phyloP scores from a whole-genome alignment of 2,797 vertebrate species.

The Erpetoichthys calabaricus region DNA sequence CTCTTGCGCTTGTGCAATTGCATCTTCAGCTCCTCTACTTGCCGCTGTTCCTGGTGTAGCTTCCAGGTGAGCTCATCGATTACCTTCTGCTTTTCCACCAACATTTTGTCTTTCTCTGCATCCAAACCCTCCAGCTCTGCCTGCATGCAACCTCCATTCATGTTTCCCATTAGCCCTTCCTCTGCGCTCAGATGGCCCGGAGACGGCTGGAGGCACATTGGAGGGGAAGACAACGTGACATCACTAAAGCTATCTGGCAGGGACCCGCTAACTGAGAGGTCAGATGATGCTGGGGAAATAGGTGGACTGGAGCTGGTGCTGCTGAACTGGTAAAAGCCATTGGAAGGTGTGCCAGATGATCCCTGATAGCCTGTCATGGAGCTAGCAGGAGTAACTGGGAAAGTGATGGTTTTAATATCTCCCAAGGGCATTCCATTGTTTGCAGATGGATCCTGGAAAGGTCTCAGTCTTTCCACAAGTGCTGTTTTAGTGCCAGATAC shows the following conservation, averaged over 20 bases:
- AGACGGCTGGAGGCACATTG: slow-evolving; percentile 68
- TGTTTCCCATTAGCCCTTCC: slow-evolving; percentile 55
- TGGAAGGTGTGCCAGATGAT: slow-evolving; percentile 61
- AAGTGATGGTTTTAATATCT: slow-evolving; percentile 80
- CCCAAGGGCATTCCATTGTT: slow-evolving; percentile 50
- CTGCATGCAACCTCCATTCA: slow-evolving; percentile 41
- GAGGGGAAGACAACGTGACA: slow-evolving; percentile 72
- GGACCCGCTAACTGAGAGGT: slow-evolving; percentile 77
- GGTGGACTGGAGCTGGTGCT: slow-evolving; percentile 88
- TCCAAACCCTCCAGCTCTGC: slow-evolving; percentile 62
- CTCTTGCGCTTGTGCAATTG: slow-evolving; percentile 85
- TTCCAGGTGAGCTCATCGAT: slow-evolving; percentile 96
- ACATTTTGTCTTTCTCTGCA: slow-evolving; percentile 92
- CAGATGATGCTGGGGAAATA: slow-evolving; percentile 86
- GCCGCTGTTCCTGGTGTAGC: slow-evolving; percentile 86
- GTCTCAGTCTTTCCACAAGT: slow-evolving; percentile 80
- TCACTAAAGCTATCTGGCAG: slow-evolving; percentile 87
- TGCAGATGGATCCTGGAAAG: slow-evolving; percentile 70
- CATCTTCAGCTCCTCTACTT: slow-evolving; percentile 86
- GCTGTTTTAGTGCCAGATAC: slow-evolving; percentile 92
- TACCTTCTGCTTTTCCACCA: slow-evolving; percentile 96
- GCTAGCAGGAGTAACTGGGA: slow-evolving; percentile 71
- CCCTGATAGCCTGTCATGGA: slow-evolving; percentile 72
- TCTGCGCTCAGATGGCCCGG: slow-evolving; percentile 57
- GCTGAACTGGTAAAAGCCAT: slow-evolving; percentile 80